phyloP scores from a whole-genome alignment of 2,113 vertebrate species.

The Halichoerus grypus region DNA sequence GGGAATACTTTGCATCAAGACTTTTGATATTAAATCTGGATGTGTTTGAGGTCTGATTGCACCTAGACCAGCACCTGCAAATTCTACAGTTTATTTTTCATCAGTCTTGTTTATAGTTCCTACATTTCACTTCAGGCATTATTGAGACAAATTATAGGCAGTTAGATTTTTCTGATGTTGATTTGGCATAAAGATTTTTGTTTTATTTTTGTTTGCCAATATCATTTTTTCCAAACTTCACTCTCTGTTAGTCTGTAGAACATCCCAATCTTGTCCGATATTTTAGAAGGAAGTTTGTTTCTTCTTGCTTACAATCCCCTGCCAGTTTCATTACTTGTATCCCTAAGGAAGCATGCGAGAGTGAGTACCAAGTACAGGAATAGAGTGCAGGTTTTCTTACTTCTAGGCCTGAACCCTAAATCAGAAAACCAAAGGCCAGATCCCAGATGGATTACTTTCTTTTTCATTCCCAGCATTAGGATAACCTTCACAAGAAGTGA shows the following conservation, averaged over 20 bases:
- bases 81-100: constrained; percentile 54
- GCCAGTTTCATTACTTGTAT: neutral
- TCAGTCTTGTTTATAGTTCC: constrained; percentile 53
- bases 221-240: neutral
- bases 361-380: neutral
- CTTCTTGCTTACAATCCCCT: neutral
- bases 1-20: constrained; percentile 44
- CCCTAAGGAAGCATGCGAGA: neutral
- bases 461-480: neutral
- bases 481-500: neutral
- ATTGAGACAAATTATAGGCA: constrained; percentile 42
- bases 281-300: constrained; percentile 32
- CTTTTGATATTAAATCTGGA: constrained; percentile 34
- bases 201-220: neutral
- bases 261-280: neutral
- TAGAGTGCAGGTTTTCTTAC: constrained; percentile 51
- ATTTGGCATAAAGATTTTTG: neutral
- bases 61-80: constrained; percentile 45
- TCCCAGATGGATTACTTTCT: constrained; percentile 10
- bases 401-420: constrained; percentile 16
- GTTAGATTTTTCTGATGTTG: neutral
- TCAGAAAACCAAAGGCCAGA: constrained; percentile 50
- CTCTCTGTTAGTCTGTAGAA: neutral
- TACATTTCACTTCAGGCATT: constrained; percentile 3
- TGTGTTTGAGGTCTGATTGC: constrained; percentile 27